These are phyloP conservation scores for Porites divaricata DNA, from an alignment of 92 coral and sea anemone genomes.

Conservation along the genomic window DNA sequence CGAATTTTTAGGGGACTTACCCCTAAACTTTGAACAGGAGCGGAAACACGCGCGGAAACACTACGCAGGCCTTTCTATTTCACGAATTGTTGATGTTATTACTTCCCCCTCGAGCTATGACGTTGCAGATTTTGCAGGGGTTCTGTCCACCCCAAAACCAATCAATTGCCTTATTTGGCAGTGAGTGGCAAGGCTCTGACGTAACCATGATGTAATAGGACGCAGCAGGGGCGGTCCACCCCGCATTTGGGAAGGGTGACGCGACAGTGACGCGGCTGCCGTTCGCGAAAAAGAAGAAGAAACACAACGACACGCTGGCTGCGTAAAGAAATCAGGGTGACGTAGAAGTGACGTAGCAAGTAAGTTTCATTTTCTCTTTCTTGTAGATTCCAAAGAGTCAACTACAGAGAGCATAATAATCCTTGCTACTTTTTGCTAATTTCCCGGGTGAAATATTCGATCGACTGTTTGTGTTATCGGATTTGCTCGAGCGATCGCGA, in stretches of 20 bases:
- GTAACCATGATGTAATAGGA: constrained; percentile 90
- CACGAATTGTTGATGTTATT: not conserved
- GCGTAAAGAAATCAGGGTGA: constrained; percentile 99
- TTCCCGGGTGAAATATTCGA: constrained; percentile 30
- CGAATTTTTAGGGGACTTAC: too few relatives aligned
- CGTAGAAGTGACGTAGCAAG: constrained; percentile 99
- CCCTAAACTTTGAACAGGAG: too few relatives aligned
- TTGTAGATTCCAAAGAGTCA: constrained; percentile 65
- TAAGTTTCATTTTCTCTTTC: constrained; percentile 98
- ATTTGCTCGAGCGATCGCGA: constrained; percentile 64
- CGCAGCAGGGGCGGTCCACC: constrained; percentile 77
- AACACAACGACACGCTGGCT: constrained; percentile 99
- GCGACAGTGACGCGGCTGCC: constrained; percentile 93
- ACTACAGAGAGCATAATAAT: constrained; percentile 41
- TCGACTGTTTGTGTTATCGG: constrained; percentile 33
- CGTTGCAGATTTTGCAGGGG: not conserved
- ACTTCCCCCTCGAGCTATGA: not conserved
- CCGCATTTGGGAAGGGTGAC: constrained; percentile 84
- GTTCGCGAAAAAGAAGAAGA: constrained; percentile 92
- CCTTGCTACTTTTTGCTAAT: constrained; percentile 24
- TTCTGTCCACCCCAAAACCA: constrained; percentile 4
- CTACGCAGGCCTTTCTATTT: not conserved
- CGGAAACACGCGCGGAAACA: too few relatives aligned
- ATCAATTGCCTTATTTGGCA: constrained; percentile 54
- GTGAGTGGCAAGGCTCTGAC: constrained; percentile 80